Percentiles rank a stretch among this genome's conserved stretches.
These are phyloP conservation scores for Menidia beryllina DNA, from an alignment of 2,113 vertebrate species.

Conservation along the genomic window DNA sequence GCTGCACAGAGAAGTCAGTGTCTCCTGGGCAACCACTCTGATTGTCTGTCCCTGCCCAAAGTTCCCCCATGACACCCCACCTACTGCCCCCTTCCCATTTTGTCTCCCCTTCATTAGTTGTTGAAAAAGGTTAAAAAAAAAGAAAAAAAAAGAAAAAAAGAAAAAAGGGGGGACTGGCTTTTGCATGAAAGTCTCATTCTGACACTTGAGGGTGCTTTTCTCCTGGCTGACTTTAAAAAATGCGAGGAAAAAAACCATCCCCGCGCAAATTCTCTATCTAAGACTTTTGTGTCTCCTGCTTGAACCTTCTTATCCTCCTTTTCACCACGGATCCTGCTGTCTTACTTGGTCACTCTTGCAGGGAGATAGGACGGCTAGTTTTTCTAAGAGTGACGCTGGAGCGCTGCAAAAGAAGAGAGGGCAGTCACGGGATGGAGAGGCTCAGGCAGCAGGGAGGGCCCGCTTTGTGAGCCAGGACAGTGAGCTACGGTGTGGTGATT, in stretches of 20 bases:
- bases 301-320: constrained; percentile 30
- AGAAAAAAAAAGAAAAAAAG: too few relatives aligned
- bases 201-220: constrained; percentile 62
- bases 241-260: constrained; percentile 51
- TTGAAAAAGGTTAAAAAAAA: constrained; percentile 79
- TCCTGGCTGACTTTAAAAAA: constrained; percentile 51
- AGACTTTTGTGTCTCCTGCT: constrained; percentile 33
- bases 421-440: constrained; percentile 57
- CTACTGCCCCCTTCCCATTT: constrained; percentile 64
- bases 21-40: constrained; percentile 84
- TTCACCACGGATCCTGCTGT: constrained; percentile 38
- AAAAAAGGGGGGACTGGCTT: constrained; percentile 72
- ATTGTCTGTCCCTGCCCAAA: constrained; percentile 81
- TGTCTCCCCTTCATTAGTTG: constrained; percentile 72
- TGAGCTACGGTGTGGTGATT: constrained; percentile 76
- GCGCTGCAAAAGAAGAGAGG: constrained; percentile 38
- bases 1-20: constrained; percentile 79
- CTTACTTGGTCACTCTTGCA: constrained; percentile 35
- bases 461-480: constrained; percentile 75
- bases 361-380: constrained; percentile 39
- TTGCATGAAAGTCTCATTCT: constrained; percentile 67
- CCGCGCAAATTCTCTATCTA: constrained; percentile 42
- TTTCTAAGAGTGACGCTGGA: constrained; percentile 34
- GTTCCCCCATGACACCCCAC: constrained; percentile 75
- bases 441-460: constrained; percentile 53